Evolutionary conservation across 2,113 vertebrate species (phyloP), one percentile per base, ranked within the genome.

Genomic region (Onychorhynchus coronatus): DNA sequence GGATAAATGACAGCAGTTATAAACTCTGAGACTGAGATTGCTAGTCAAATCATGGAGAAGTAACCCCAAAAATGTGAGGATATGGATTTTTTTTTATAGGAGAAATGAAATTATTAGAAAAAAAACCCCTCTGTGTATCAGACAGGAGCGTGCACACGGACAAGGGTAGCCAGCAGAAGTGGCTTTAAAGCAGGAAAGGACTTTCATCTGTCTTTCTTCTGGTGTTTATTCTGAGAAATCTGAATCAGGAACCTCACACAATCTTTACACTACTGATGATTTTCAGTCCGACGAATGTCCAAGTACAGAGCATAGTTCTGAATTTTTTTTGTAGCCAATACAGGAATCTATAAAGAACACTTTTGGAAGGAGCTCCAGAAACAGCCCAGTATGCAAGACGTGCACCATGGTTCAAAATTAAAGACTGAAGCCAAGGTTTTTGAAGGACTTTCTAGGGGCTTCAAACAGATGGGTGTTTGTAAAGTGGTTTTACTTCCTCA

Each of bases 41-140:
- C 23, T 71, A 11, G 49, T 70, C 50, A 82, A 11, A n/a, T 18
- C 0, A 0, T 7, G 1, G 2, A 58, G 50, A 78, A 61, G 9
- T 21, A 85, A 56, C 5, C 18, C 14, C 3, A 18, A 70, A 56
- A 46, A 31, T 25, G 16, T 27, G 31, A n/a, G 6, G 6, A 11
- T 21, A 13, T 2, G 19, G 24, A 46, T 3, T 61, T 53, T 31
- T 31, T 85, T 23, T 4, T 4, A 8, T 58, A 23, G 28, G 35
- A 78, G 27, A 90, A 81, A 84, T n/a, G 1, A 85, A 81, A 58
- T 70, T 9, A 65, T 42, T 66, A 18, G 46, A 12, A 80, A 62
- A 85, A 17, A 35, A 58, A 77, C 72, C 25, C 9, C 10, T 55
- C 33, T 30, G 15, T 9, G 4, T 75, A 42, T 35, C 53, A 68